Conservation (phyloP, 2,888 invertebrate genomes). For the Protodeltote pygarga region DNA sequence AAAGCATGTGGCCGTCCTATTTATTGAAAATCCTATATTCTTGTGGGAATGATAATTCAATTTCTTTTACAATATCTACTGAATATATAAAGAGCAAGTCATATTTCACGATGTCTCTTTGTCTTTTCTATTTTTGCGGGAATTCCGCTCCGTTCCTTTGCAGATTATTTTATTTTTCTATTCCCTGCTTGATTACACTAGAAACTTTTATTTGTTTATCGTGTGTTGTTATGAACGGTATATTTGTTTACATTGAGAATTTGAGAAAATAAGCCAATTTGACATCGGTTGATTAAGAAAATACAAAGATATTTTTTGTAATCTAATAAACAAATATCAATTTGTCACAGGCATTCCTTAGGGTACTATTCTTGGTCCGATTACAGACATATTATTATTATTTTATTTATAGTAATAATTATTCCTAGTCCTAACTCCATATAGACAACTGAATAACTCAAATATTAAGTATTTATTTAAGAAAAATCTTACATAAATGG, state of each 20-base stretch:
- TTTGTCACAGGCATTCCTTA: slow-evolving; percentile 1
- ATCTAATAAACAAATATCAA: too few relatives aligned
- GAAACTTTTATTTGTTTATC: slow-evolving; percentile 36
- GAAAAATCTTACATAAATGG: slow-evolving; percentile 18
- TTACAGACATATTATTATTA: background rate
- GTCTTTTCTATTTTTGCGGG: slow-evolving; percentile 33
- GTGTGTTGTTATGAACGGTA: slow-evolving; percentile 19
- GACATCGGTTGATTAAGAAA: background rate
- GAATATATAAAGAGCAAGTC: slow-evolving; percentile 46
- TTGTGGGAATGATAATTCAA: slow-evolving; percentile 44
- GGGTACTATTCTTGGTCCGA: slow-evolving; percentile 1
- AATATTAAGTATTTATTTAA: slow-evolving; percentile 15
- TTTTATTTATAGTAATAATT: slow-evolving; percentile 9
- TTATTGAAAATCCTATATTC: slow-evolving; percentile 45
- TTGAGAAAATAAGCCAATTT: slow-evolving; percentile 2
- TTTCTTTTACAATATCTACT: slow-evolving; percentile 42
- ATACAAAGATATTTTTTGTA: too few relatives aligned
- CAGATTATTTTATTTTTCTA: slow-evolving; percentile 37
- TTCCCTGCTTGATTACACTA: slow-evolving; percentile 40
- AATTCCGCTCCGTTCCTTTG: slow-evolving; percentile 28
- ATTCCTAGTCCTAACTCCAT: slow-evolving; percentile 1
- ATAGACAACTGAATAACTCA: slow-evolving; percentile 28
- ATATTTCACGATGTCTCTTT: slow-evolving; percentile 40
- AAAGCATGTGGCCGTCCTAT: slow-evolving; percentile 40
- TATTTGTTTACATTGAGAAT: too few relatives aligned